These are phyloP conservation scores for Pangasius krempfi DNA, from an alignment of 2,797 vertebrate species.

Conservation along the genomic window DNA sequence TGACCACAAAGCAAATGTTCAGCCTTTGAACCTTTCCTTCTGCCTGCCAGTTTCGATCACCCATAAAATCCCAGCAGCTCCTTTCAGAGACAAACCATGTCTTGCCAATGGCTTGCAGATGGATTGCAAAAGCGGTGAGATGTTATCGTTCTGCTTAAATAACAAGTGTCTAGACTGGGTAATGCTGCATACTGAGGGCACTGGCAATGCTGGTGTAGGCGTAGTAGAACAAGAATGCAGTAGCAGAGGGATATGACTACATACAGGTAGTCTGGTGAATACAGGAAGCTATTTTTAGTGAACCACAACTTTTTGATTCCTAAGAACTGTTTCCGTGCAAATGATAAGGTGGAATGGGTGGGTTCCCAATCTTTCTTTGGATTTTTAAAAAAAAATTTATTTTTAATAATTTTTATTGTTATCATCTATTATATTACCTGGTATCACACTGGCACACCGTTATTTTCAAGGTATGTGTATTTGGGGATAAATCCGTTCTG, in stretches of 20 bases:
- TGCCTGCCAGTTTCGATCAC: conserved; percentile 57
- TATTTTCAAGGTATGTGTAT: not conserved
- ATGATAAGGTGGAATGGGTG: not conserved
- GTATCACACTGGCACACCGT: not conserved
- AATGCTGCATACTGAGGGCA: conserved; percentile 38
- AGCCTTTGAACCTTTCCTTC: conserved; percentile 61
- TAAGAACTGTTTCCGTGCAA: not conserved
- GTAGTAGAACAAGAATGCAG: not conserved
- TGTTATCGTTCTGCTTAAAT: conserved; percentile 60
- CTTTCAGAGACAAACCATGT: conserved; percentile 64
- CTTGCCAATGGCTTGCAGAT: conserved; percentile 71
- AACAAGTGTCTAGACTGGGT: conserved; percentile 66
- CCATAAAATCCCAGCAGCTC: conserved; percentile 51
- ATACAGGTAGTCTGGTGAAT: not conserved
- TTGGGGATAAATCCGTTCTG: not conserved
- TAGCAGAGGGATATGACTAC: not conserved
- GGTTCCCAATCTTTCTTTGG: not conserved
- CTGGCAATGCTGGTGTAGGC: conserved; percentile 18
- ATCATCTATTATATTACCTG: not conserved
- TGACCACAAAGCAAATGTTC: conserved; percentile 57
- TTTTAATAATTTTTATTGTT: not conserved
- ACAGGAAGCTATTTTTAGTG: conserved; percentile 18
- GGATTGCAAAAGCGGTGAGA: conserved; percentile 56
- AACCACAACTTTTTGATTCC: not conserved
- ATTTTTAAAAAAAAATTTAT: not conserved